A percentile compares a stretch with the other conserved stretches of the same genome.
phyloP scores from a whole-genome alignment of 2,888 invertebrate species.

The Leptopilina syphax region DNA sequence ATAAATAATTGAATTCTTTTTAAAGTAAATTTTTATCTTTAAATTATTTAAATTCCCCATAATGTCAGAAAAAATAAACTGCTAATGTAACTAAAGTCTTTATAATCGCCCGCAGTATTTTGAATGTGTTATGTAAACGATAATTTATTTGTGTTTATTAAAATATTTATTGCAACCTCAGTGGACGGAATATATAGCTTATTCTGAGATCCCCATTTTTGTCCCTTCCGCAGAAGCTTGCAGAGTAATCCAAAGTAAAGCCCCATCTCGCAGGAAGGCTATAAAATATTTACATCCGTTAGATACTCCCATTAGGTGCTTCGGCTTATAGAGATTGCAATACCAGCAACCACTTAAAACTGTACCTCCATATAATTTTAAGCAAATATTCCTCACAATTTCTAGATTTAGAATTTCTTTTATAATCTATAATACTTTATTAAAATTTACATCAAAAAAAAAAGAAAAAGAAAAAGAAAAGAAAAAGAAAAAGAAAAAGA shows the following conservation, averaged over 20 bases:
- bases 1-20: too few relatives aligned
- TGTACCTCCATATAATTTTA: not conserved
- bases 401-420: not conserved
- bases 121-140: not conserved
- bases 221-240: constrained; percentile 30
- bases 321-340: not conserved
- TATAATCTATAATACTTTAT: not conserved
- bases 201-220: constrained; percentile 29
- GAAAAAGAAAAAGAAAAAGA: too few relatives aligned
- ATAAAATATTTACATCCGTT: constrained; percentile 32
- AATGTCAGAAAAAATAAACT: too few relatives aligned
- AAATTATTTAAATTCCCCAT: too few relatives aligned
- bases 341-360: constrained; percentile 1
- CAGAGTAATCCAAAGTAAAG: constrained; percentile 23
- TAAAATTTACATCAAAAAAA: not conserved
- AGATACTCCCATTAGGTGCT: constrained; percentile 12
- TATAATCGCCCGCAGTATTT: not conserved
- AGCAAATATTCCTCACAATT: constrained; percentile 1
- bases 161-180: constrained; percentile 13
- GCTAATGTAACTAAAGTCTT: not conserved
- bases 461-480: too few relatives aligned
- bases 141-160: constrained; percentile 15
- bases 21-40: not conserved
- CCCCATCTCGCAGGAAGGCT: constrained; percentile 18
- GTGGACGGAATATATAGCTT: constrained; percentile 18